Evolutionary conservation across 2,113 vertebrate species (phyloP).

Genomic region (Peromyscus maniculatus): DNA sequence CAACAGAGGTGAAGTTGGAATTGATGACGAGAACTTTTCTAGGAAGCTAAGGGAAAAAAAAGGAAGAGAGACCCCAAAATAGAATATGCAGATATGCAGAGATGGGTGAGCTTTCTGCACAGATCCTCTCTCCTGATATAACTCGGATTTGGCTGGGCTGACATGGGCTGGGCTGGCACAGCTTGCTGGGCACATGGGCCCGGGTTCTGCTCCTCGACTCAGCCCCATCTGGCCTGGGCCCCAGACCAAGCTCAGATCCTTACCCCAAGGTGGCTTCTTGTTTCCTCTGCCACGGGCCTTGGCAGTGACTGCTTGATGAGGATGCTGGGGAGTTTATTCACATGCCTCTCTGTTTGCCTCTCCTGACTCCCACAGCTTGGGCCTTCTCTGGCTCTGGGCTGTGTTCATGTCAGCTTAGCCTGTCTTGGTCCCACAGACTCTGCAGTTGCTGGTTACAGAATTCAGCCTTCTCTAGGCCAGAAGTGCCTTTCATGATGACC

Average conservation of each 20-base stretch:
- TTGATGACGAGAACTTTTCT: conserved; percentile 81
- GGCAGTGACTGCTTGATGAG: conserved; percentile 26
- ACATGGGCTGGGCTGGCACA: conserved; percentile 79
- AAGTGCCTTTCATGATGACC: not conserved
- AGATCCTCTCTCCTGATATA: conserved; percentile 83
- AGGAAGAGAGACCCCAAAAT: conserved; percentile 78
- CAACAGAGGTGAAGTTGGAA: conserved; percentile 83
- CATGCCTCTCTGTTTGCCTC: not conserved
- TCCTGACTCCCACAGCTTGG: not conserved
- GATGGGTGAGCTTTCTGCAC: conserved; percentile 79
- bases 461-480: not conserved
- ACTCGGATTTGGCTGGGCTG: conserved; percentile 80
- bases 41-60: conserved; percentile 74
- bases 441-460: not conserved
- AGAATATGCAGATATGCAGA: conserved; percentile 82
- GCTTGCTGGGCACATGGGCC: conserved; percentile 81
- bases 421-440: not conserved
- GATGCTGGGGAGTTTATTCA: not conserved
- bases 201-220: conserved; percentile 70
- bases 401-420: not conserved
- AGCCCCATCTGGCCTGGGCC: conserved; percentile 82
- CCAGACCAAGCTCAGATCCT: conserved; percentile 70
- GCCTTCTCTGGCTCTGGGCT: not conserved
- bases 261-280: conserved; percentile 71
- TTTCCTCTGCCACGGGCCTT: conserved; percentile 39